Evolutionary conservation across 2,113 vertebrate genomes (phyloP).

Genomic region (Ophiodon elongatus): DNA sequence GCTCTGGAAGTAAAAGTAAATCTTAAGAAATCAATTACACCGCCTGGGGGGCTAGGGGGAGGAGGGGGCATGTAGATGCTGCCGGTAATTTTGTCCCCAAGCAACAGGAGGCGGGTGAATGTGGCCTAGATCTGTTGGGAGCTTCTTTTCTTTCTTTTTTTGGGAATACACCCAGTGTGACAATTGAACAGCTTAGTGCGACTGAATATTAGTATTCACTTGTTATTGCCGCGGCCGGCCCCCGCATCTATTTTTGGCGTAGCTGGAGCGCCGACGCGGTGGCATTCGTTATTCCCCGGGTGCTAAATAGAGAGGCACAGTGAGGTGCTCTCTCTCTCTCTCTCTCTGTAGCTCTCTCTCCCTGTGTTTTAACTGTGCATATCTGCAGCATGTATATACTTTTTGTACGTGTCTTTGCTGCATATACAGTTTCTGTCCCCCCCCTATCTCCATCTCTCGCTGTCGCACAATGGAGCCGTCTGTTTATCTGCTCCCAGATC

Average conservation of each 20-base stretch:
- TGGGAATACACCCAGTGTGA: constrained; percentile 48
- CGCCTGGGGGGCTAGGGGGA: neutral
- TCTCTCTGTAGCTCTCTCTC: constrained; percentile 11
- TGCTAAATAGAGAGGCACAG: constrained; percentile 52
- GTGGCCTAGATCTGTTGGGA: constrained; percentile 55
- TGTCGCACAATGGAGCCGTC: constrained; percentile 21
- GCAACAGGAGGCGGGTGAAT: constrained; percentile 59
- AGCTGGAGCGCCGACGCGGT: constrained; percentile 51
- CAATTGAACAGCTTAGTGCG: constrained; percentile 64
- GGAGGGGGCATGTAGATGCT: constrained; percentile 14
- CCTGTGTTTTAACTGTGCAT: neutral
- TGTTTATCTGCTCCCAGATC: constrained; percentile 43
- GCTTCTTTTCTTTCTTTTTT: neutral
- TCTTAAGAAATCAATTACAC: constrained; percentile 60
- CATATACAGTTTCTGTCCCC: neutral
- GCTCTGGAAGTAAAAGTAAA: constrained; percentile 45
- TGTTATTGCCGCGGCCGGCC: constrained; percentile 54
- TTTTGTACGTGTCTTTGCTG: neutral
- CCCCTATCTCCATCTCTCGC: neutral
- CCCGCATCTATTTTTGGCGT: constrained; percentile 74
- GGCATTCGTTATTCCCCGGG: constrained; percentile 59
- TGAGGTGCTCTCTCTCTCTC: constrained; percentile 20
- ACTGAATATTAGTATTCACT: constrained; percentile 65
- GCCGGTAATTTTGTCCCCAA: constrained; percentile 44
- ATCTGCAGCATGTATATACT: neutral